A percentile compares a stretch with the other conserved stretches of the same genome.
phyloP scores from a whole-genome alignment of 2,888 invertebrate species.

The Microctonus brassicae region DNA sequence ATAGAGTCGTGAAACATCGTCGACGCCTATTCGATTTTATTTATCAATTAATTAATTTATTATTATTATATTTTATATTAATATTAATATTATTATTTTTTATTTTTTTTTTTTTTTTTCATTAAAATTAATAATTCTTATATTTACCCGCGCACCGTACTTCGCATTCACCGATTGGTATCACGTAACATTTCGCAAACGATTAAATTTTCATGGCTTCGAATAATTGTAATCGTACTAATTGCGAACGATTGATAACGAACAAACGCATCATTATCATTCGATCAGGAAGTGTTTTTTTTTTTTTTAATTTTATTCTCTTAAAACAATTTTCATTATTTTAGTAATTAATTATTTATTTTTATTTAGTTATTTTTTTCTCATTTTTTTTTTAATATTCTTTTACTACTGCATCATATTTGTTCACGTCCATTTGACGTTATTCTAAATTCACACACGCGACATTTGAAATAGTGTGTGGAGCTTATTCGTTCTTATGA shows the following conservation, averaged over 20 bases:
- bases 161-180: constrained; percentile 4
- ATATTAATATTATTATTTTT: neutral
- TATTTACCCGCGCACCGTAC: neutral
- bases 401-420: neutral
- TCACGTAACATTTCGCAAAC: constrained; percentile 14
- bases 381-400: neutral
- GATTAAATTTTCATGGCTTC: constrained; percentile 12
- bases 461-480: constrained; percentile 11
- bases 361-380: neutral
- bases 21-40: neutral
- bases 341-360: neutral
- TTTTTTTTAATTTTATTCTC: neutral
- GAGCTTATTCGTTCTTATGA: constrained; percentile 14
- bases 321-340: neutral
- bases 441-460: constrained; percentile 18
- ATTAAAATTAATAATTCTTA: constrained; percentile 5
- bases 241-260: constrained; percentile 28
- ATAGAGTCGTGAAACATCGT: constrained; percentile 21
- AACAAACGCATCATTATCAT: constrained; percentile 26
- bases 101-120: neutral
- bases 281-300: constrained; percentile 15
- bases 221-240: constrained; percentile 26
- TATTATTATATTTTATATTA: constrained; percentile 4
- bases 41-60: constrained; percentile 1
- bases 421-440: neutral